A percentile compares a stretch with the other conserved stretches of the same genome.
These are phyloP conservation scores for Eidolon dupreanum DNA, from an alignment of 2,797 vertebrate species.

Conservation along the genomic window DNA sequence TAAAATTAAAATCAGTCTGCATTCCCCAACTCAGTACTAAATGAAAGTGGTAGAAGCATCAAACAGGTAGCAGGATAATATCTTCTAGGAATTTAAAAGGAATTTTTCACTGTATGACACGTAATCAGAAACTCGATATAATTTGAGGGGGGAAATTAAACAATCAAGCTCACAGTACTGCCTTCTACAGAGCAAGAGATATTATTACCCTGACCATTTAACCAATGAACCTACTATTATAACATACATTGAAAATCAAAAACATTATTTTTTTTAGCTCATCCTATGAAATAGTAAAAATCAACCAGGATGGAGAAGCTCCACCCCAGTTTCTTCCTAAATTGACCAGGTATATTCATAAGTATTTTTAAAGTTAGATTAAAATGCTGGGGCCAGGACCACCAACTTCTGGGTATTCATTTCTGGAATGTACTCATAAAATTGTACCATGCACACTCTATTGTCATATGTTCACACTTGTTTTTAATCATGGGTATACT, in stretches of 20 bases:
- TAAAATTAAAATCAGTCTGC: slow-evolving; percentile 37
- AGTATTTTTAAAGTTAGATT: slow-evolving; percentile 37
- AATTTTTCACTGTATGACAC: slow-evolving; percentile 23
- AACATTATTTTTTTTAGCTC: neutral
- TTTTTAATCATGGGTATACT: slow-evolving; percentile 27
- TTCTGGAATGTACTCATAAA: slow-evolving; percentile 29
- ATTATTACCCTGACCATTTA: neutral
- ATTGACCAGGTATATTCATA: neutral
- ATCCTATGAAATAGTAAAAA: neutral
- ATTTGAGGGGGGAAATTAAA: neutral
- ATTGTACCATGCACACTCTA: neutral
- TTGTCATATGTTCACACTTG: neutral
- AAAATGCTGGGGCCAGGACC: neutral
- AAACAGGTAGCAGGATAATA: neutral
- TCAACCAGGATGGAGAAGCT: neutral
- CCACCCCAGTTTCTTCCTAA: neutral
- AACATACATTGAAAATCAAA: slow-evolving; percentile 6
- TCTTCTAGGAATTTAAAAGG: slow-evolving; percentile 17
- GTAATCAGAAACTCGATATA: neutral
- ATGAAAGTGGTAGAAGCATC: neutral
- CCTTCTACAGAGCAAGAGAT: neutral
- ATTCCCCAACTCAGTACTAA: neutral
- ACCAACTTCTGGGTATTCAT: neutral
- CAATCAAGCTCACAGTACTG: neutral
- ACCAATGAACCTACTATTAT: neutral